phyloP scores from a whole-genome alignment of 2,888 invertebrate species.

The Lasioglossum vierecki region DNA sequence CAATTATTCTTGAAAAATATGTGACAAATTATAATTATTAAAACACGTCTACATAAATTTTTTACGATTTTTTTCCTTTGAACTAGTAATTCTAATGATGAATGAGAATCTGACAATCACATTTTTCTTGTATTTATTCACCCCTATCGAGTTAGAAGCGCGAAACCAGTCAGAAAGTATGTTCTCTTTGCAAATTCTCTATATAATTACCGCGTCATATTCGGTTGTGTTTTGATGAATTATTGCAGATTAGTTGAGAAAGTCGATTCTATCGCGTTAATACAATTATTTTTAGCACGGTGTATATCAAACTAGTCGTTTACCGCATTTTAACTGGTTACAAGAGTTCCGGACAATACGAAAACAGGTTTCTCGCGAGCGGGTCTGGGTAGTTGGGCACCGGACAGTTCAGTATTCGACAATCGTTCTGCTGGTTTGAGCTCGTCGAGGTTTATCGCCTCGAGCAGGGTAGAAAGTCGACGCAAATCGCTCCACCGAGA shows the following conservation, averaged over 20 bases:
- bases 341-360: conserved; percentile 49
- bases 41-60: neutral
- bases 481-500: neutral
- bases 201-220: neutral
- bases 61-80: neutral
- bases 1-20: neutral
- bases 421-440: conserved; percentile 51
- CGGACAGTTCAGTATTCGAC: conserved; percentile 61
- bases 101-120: neutral
- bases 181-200: neutral
- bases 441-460: conserved; percentile 15
- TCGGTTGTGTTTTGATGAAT: neutral
- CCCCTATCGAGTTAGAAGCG: neutral
- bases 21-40: neutral
- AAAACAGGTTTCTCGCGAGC: conserved; percentile 67
- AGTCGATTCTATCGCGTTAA: neutral
- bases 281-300: neutral
- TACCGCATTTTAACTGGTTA: conserved; percentile 21
- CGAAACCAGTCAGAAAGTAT: neutral
- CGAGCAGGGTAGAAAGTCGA: neutral
- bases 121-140: neutral
- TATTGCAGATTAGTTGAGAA: neutral
- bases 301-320: conserved; percentile 3
- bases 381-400: conserved; percentile 46
- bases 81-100: neutral